phyloP scores from a whole-genome alignment of 2,888 invertebrate species.

The Tiliacea aurago region DNA sequence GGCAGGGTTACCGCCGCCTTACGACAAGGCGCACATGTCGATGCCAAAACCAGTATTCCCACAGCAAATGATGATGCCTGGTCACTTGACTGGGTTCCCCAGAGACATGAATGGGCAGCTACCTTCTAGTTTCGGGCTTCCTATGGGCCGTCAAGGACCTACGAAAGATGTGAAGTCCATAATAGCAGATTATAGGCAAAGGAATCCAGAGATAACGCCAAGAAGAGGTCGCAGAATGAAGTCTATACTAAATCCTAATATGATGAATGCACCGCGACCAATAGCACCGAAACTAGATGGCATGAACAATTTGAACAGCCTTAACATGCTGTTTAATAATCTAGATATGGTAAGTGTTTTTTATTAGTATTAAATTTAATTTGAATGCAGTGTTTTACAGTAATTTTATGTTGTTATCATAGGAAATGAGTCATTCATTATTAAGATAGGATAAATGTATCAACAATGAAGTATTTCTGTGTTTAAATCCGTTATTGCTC shows the following conservation, averaged over 20 bases:
- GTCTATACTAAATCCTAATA: conserved; percentile 86
- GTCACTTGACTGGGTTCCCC: conserved; percentile 83
- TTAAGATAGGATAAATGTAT: conserved; percentile 22
- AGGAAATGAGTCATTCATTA: conserved; percentile 12
- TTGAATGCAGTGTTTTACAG: neutral
- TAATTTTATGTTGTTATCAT: conserved; percentile 11
- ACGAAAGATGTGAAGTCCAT: conserved; percentile 96
- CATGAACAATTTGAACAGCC: conserved; percentile 77
- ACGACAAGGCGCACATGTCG: conserved; percentile 85
- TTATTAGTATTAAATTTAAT: neutral
- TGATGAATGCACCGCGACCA: conserved; percentile 84
- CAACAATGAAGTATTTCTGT: neutral
- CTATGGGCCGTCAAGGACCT: conserved; percentile 93
- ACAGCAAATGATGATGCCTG: conserved; percentile 85
- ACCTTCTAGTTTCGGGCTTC: conserved; percentile 87
- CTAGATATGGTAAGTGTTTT: conserved; percentile 86
- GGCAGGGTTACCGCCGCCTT: conserved; percentile 85
- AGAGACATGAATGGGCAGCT: conserved; percentile 91
- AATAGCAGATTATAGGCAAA: conserved; percentile 94
- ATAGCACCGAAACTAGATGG: conserved; percentile 85
- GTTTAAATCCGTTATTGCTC: neutral
- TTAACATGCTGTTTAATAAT: conserved; percentile 87
- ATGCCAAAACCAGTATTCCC: conserved; percentile 87
- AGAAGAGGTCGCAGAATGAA: conserved; percentile 92
- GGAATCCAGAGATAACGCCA: conserved; percentile 94